Conservation (phyloP, 2,888 invertebrate genomes). For the Julus scandinavius region DNA sequence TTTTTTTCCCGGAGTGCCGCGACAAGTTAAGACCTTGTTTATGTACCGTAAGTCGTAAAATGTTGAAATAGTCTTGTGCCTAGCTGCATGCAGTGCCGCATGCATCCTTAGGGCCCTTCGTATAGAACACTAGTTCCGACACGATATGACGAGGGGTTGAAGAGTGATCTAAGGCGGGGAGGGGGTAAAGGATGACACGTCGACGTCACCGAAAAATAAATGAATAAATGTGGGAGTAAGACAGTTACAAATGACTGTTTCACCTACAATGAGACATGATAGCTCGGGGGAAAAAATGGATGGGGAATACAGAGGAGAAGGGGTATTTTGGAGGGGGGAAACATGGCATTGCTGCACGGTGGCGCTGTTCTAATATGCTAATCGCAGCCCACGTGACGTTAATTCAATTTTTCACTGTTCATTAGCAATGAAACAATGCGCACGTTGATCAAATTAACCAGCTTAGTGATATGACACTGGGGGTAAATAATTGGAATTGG, state of each 20-base stretch:
- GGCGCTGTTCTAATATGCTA: constrained; percentile 49
- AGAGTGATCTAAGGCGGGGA: neutral
- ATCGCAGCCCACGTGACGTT: constrained; percentile 50
- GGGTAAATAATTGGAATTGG: constrained; percentile 40
- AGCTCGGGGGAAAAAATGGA: constrained; percentile 26
- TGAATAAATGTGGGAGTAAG: constrained; percentile 38
- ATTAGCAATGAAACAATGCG: constrained; percentile 51
- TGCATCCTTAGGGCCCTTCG: neutral
- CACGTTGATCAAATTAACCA: constrained; percentile 49
- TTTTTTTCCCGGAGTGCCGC: too few relatives aligned
- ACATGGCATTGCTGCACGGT: neutral
- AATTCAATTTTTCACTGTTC: constrained; percentile 55
- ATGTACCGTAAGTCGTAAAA: too few relatives aligned
- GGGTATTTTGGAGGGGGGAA: neutral
- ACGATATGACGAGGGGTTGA: neutral
- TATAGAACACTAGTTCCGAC: neutral
- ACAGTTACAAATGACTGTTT: constrained; percentile 42
- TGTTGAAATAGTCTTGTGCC: neutral
- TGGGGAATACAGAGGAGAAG: constrained; percentile 28
- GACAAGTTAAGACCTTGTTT: too few relatives aligned
- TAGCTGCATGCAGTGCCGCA: neutral
- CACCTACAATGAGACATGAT: constrained; percentile 35
- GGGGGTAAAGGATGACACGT: constrained; percentile 18
- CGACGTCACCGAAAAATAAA: constrained; percentile 28
- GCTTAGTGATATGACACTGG: constrained; percentile 49